These are phyloP conservation scores for Phortica variegata DNA, from an alignment of 1,140 invertebrate species.

Conservation along the genomic window DNA sequence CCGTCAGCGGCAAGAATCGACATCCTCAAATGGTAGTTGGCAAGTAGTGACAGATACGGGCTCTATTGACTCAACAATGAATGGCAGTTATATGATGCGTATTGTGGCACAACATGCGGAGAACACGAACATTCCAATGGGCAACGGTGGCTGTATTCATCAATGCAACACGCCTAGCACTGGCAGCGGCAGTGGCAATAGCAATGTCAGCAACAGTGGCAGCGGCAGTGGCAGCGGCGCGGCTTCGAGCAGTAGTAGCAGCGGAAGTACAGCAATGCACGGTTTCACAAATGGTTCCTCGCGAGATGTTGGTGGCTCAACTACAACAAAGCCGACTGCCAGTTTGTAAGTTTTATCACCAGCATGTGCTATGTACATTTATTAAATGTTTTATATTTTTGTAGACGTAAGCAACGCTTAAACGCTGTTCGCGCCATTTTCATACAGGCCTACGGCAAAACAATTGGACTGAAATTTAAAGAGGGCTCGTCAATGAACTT, in stretches of 20 bases:
- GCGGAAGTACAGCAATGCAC: conserved; percentile 60
- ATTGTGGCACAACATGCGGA: conserved; percentile 52
- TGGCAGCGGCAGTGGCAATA: conserved; percentile 57
- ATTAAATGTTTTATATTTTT: conserved; percentile 11
- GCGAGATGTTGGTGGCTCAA: conserved; percentile 24
- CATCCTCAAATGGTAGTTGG: conserved; percentile 62
- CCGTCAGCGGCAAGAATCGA: conserved; percentile 64
- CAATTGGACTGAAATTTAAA: conserved; percentile 57
- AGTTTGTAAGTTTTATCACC: conserved; percentile 33
- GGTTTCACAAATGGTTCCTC: conserved; percentile 57
- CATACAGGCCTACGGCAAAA: conserved; percentile 52
- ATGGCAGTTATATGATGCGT: conserved; percentile 60
- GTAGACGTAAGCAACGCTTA: conserved; percentile 61
- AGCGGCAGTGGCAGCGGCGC: conserved; percentile 56
- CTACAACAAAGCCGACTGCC: conserved; percentile 32
- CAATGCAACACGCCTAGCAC: conserved; percentile 60
- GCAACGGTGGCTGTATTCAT: conserved; percentile 56
- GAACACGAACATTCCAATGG: conserved; percentile 51
- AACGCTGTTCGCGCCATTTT: conserved; percentile 56
- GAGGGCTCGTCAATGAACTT: conserved; percentile 50
- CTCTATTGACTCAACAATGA: conserved; percentile 60
- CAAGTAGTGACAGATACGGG: conserved; percentile 70
- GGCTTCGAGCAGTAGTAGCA: conserved; percentile 61
- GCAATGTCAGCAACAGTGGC: conserved; percentile 61
- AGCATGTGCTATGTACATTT: background rate